phyloP scores from a whole-genome alignment of 2,888 invertebrate species.

The Melanophora roralis region DNA sequence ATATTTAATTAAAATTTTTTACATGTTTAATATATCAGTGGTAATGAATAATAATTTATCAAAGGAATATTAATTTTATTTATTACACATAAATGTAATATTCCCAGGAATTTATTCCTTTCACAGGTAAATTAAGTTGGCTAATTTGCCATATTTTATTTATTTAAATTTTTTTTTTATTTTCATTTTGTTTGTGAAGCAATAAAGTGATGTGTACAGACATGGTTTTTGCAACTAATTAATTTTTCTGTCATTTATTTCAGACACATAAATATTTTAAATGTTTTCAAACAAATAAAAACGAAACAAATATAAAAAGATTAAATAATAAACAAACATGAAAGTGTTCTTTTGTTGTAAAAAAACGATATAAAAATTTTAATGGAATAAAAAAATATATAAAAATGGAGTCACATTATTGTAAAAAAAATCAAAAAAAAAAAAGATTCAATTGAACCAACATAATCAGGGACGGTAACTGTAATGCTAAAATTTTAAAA shows the following conservation, averaged over 20 bases:
- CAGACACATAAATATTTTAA: slow-evolving; percentile 6
- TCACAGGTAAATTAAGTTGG: slow-evolving; percentile 18
- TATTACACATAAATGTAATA: neutral
- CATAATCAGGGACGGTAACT: too few species aligned
- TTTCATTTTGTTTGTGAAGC: neutral
- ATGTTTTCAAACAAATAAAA: neutral
- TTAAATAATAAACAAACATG: neutral
- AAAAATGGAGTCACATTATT: neutral
- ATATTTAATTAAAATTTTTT: too few species aligned
- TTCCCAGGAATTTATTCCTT: neutral
- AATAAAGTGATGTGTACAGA: neutral
- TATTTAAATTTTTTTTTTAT: neutral
- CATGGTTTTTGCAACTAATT: slow-evolving; percentile 22
- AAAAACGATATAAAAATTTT: too few species aligned
- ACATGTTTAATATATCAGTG: neutral
- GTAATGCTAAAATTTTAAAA: too few species aligned
- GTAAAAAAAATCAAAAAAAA: too few species aligned
- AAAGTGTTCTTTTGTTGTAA: neutral
- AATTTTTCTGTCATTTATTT: slow-evolving; percentile 27
- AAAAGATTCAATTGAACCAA: too few species aligned
- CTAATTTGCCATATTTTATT: neutral
- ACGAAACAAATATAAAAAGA: neutral
- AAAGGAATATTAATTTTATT: slow-evolving; percentile 9
- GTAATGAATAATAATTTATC: slow-evolving; percentile 5
- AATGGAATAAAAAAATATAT: neutral